These are phyloP conservation scores for Karalla daura DNA, from an alignment of 2,797 vertebrate genomes.

Conservation along the genomic window DNA sequence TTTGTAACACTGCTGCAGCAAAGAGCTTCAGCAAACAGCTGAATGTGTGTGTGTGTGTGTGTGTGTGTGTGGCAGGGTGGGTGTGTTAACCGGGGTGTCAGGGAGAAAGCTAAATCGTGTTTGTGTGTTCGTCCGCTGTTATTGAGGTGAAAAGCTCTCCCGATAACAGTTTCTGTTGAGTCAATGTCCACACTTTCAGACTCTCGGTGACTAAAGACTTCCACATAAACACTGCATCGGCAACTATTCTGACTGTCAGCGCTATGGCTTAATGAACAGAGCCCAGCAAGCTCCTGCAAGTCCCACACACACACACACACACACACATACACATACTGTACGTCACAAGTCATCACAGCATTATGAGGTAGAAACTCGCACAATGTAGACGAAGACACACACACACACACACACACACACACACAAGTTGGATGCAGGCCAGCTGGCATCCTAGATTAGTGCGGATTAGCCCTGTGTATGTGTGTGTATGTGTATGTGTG, in stretches of 20 bases:
- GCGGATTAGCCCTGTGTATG: conserved; percentile 61
- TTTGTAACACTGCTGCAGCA: too few relatives aligned
- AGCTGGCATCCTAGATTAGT: conserved; percentile 68
- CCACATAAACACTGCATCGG: conserved; percentile 1
- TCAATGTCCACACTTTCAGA: neutral
- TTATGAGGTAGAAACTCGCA: neutral
- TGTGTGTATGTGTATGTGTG: conserved; percentile 8
- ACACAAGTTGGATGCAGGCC: conserved; percentile 48
- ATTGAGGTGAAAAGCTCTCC: too few relatives aligned
- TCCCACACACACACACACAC: conserved; percentile 17
- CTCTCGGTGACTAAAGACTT: neutral
- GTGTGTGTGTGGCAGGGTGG: neutral
- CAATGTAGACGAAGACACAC: conserved; percentile 3
- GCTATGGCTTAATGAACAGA: conserved; percentile 10
- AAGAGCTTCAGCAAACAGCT: neutral
- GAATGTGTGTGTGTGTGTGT: neutral
- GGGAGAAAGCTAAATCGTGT: too few relatives aligned
- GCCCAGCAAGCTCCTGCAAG: conserved; percentile 24
- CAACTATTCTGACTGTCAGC: neutral
- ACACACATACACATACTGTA: conserved; percentile 22
- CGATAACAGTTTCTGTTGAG: too few relatives aligned
- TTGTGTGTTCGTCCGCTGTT: too few relatives aligned
- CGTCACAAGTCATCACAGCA: conserved; percentile 15
- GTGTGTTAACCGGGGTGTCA: too few relatives aligned
- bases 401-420: conserved; percentile 4